phyloP scores from a whole-genome alignment of 2,888 invertebrate species.

The Dryomyza anilis region DNA sequence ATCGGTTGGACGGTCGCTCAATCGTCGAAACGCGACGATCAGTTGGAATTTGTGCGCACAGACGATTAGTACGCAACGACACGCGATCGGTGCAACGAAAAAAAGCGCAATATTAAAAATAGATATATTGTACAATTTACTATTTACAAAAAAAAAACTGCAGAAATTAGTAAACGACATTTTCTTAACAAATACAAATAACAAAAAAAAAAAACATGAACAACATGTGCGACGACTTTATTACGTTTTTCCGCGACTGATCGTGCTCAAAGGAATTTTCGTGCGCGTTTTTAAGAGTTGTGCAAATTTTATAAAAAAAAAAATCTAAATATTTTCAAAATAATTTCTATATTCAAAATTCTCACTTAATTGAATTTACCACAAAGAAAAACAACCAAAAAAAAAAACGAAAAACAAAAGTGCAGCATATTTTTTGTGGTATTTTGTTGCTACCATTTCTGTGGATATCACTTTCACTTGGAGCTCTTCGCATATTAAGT shows the following conservation, averaged over 20 bases:
- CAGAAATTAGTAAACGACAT: background rate
- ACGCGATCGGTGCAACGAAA: background rate
- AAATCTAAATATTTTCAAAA: background rate
- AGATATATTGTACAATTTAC: too few relatives aligned
- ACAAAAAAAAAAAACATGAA: background rate
- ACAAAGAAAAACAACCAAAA: background rate
- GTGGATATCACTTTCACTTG: constrained; percentile 12
- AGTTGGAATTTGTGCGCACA: constrained; percentile 35
- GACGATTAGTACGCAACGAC: constrained; percentile 12
- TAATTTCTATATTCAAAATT: background rate
- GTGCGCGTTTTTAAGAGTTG: too few relatives aligned
- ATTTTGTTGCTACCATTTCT: too few relatives aligned
- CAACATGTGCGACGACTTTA: background rate
- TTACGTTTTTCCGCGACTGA: too few relatives aligned
- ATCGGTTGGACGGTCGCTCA: background rate
- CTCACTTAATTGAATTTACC: too few relatives aligned
- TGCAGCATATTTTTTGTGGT: too few relatives aligned
- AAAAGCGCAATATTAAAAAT: too few relatives aligned
- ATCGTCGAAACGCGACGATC: constrained; percentile 26
- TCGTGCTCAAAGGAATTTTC: too few relatives aligned
- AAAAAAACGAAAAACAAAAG: background rate
- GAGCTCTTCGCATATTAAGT: background rate
- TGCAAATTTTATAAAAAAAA: background rate
- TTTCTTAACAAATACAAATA: background rate
- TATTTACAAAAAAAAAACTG: too few relatives aligned